A percentile compares a stretch with the other conserved stretches of the same genome.
Evolutionary conservation across 2,888 invertebrate species (phyloP).

Genomic region (Synanthedon tipuliformis): DNA sequence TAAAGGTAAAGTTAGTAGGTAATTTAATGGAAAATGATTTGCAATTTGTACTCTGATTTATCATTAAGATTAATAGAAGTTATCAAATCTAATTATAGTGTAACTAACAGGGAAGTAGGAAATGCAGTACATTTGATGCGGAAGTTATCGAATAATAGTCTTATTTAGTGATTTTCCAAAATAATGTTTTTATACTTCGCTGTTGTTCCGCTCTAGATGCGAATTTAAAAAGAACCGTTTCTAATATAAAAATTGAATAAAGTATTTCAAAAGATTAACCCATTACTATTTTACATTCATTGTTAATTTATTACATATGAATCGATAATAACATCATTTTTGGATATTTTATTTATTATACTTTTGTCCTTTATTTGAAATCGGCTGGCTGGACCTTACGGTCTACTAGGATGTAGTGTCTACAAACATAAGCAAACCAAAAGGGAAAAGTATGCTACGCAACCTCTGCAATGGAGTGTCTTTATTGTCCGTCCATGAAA

Average conservation of each 20-base stretch:
- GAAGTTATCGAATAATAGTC: constrained; percentile 1
- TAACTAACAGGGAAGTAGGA: background rate
- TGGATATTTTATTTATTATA: no score
- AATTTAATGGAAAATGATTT: background rate
- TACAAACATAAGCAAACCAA: no score
- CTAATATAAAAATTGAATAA: background rate
- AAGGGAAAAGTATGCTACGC: no score
- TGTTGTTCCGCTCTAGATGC: constrained; percentile 5
- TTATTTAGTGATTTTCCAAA: constrained; percentile 1
- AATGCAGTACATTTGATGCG: constrained; percentile 1
- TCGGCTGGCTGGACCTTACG: no score
- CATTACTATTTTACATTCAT: background rate
- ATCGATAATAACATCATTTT: no score
- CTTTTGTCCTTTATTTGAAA: no score
- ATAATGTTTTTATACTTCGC: background rate
- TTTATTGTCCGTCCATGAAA: no score
- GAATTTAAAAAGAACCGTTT: constrained; percentile 2
- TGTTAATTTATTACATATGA: no score
- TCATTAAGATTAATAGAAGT: background rate
- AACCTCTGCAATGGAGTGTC: no score
- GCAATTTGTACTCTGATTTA: background rate
- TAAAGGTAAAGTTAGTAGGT: background rate
- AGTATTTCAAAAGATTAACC: background rate
- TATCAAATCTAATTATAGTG: background rate
- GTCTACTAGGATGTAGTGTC: no score